Base-by-base conservation (phyloP, 2,797 vertebrate species). In the Adelosebastes latens region DNA sequence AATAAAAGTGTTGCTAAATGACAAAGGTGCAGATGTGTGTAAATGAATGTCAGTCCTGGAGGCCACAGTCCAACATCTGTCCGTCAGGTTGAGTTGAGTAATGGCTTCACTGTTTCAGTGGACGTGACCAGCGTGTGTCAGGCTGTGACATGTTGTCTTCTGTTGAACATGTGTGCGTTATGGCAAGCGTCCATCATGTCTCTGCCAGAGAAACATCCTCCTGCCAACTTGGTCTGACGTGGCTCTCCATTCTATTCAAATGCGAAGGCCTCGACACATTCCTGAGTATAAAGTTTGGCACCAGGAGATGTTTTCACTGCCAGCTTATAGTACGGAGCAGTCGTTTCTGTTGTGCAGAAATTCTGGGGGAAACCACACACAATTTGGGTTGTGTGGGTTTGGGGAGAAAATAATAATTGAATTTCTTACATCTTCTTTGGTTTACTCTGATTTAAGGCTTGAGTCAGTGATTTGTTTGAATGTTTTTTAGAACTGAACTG, bases 71-170 rank as follows among this genome's bases (percentile, higher is more conserved):
- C 25, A 12, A 27, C 9, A 18, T 70, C 13, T 25, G 60, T 16
- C 46, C 36, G 53, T 63, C 55, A 46, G 16, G 20, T 8, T 49
- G 46, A 58, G 61, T 67, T 49, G 68, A 67, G 55, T 32, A 36
- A 77, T 31, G 11, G 52, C 3, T 62, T 73, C 79, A 63, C 25
- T 29, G 2, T 80, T 59, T 63, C 34, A 67, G 27, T 72, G 79
- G 53, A 87, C 52, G 70, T 86, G 72, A 87, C 83, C 63, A 24
- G 70, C 31, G 18, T 59, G 83, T 83, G 84, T 92, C 84, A 83
- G 82, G 88, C 85, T 78, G 90, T 84, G 89, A 91, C 90, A 88
- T 83, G 87, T 75, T 62, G 68, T 75, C 81, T 81, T 88, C 88
- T 87, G 88, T 36, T 64, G 8, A 85, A 82, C 88, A 80, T 85